Percentiles rank a stretch among this genome's conserved stretches.
phyloP scores from a whole-genome alignment of 1,140 invertebrate species.

The Drosophila pseudoobscura region DNA sequence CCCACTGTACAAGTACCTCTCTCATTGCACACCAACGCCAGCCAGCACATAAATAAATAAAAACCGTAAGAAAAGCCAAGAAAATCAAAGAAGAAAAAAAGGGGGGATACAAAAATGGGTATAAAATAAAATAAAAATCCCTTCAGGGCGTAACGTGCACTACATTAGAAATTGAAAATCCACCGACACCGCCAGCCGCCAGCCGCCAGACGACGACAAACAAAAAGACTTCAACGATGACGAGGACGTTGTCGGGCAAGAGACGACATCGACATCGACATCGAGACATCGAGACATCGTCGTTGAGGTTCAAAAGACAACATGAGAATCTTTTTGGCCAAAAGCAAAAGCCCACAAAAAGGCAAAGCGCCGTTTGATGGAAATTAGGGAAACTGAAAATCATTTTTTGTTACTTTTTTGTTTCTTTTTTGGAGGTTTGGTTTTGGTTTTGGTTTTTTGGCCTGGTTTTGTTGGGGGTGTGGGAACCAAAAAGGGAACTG shows the following conservation, averaged over 20 bases:
- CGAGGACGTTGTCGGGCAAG: conserved; percentile 46
- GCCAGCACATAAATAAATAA: conserved; percentile 65
- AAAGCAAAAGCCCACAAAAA: conserved; percentile 22
- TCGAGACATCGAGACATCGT: conserved; percentile 33
- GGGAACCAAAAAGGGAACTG: conserved; percentile 41
- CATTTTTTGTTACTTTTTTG: conserved; percentile 42
- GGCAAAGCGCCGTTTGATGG: conserved; percentile 74
- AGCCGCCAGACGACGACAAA: conserved; percentile 25
- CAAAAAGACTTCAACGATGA: conserved; percentile 27
- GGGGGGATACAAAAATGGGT: conserved; percentile 45
- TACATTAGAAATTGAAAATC: conserved; percentile 82
- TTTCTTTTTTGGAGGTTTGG: conserved; percentile 53
- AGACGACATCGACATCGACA: conserved; percentile 30
- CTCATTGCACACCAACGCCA: conserved; percentile 27
- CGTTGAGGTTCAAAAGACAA: conserved; percentile 43
- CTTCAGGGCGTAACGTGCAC: conserved; percentile 79
- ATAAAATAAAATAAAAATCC: conserved; percentile 72
- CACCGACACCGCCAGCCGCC: conserved; percentile 63
- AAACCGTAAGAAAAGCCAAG: conserved; percentile 52
- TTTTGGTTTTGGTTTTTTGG: conserved; percentile 45
- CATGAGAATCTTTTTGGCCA: conserved; percentile 76
- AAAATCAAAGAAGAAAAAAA: conserved; percentile 59
- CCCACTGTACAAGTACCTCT: conserved; percentile 36
- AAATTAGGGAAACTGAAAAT: conserved; percentile 58
- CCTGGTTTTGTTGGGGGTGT: conserved; percentile 40